phyloP scores from a whole-genome alignment of 2,797 vertebrate species.

The Mastacembelus armatus region DNA sequence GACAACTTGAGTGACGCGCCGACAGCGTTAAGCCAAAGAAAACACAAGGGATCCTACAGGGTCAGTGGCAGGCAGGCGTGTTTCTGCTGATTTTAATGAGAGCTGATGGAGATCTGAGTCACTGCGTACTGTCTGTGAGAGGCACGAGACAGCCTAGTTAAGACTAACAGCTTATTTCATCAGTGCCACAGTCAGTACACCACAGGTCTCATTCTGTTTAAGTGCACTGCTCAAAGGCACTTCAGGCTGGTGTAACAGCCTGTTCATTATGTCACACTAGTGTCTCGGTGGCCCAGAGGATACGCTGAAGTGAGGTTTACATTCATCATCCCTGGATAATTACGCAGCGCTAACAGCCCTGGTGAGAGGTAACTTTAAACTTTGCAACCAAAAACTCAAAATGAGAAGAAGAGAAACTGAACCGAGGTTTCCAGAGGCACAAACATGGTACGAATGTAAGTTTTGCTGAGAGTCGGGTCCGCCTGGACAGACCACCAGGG shows the following conservation, averaged over 20 bases:
- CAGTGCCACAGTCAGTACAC: not conserved
- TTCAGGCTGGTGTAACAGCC: constrained; percentile 6
- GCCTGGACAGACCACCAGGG: too few relatives aligned
- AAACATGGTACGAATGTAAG: too few relatives aligned
- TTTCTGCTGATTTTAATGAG: constrained; percentile 45
- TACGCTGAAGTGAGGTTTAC: not conserved
- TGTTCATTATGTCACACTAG: constrained; percentile 7
- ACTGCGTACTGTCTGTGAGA: constrained; percentile 13
- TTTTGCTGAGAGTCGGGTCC: too few relatives aligned
- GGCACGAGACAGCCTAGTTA: constrained; percentile 3
- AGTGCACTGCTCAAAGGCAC: constrained; percentile 14
- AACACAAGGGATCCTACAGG: constrained; percentile 7
- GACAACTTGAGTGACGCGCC: not conserved
- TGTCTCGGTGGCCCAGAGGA: not conserved
- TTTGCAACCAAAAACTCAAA: too few relatives aligned
- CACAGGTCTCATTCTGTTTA: constrained; percentile 8
- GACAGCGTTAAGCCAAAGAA: constrained; percentile 11
- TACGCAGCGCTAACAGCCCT: not conserved
- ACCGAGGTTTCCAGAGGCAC: too few relatives aligned
- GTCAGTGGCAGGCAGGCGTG: constrained; percentile 3
- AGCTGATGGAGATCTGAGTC: constrained; percentile 48
- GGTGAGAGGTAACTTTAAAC: too few relatives aligned
- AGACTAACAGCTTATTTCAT: constrained; percentile 1
- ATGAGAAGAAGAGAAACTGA: too few relatives aligned
- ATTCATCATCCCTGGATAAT: not conserved